Evolutionary conservation across 2,797 vertebrate species (phyloP).

Genomic region (Hydrocynus forskahlii): DNA sequence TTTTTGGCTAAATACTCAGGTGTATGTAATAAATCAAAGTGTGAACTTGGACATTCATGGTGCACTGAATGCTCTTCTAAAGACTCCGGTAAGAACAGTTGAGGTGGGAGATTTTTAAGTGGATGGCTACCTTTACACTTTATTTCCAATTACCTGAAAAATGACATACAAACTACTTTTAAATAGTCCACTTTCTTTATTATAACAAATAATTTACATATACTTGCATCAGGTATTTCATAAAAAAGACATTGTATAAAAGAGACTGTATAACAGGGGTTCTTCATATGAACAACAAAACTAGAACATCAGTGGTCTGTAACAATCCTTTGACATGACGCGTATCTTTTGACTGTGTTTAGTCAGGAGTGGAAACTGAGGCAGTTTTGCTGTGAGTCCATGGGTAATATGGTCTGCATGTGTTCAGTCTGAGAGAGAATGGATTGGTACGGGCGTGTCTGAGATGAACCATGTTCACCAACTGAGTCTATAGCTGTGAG

Average conservation of each 20-base stretch:
- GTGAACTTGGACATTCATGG: no score
- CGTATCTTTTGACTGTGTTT: neutral
- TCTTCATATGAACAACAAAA: neutral
- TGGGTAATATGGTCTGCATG: neutral
- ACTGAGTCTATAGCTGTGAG: constrained; percentile 75
- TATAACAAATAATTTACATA: constrained; percentile 25
- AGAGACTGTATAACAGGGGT: neutral
- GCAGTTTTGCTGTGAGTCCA: neutral
- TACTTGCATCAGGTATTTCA: neutral
- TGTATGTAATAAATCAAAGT: no score
- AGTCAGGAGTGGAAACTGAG: neutral
- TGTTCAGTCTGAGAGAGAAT: neutral
- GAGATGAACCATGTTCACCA: constrained; percentile 73
- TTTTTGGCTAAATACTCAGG: no score
- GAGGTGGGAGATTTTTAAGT: neutral
- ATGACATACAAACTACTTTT: neutral
- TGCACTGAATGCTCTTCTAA: no score
- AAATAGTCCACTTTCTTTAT: constrained; percentile 19
- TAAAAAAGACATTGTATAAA: constrained; percentile 21
- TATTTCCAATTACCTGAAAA: neutral
- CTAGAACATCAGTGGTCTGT: neutral
- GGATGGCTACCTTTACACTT: neutral
- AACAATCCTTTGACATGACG: neutral
- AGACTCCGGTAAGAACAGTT: neutral
- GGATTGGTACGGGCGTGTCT: neutral